Conservation (phyloP, 2,113 vertebrate species). For the Melanerpes formicivorus region DNA sequence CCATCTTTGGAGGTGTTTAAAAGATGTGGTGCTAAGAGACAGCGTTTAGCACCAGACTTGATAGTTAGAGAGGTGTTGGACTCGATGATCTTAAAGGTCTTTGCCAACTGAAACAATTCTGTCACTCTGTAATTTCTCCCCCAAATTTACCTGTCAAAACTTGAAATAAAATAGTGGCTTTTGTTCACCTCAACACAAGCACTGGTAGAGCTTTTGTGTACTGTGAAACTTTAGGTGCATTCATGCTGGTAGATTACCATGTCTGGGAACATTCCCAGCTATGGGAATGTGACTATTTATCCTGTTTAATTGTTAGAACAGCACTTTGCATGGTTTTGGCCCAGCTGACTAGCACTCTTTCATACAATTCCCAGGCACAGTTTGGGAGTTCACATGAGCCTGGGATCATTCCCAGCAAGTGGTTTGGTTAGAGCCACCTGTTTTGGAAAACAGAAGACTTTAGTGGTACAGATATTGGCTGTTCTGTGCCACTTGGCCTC, state of each 20-base stretch:
- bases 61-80: too few species aligned
- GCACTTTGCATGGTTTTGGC: background rate
- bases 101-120: too few species aligned
- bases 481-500: background rate
- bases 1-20: too few species aligned
- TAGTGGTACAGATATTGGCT: background rate
- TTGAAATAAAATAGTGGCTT: background rate
- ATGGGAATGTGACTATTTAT: background rate
- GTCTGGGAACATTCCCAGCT: background rate
- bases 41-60: too few species aligned
- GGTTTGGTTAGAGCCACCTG: background rate
- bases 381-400: background rate
- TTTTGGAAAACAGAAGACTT: background rate
- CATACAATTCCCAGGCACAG: background rate
- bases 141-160: background rate
- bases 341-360: background rate
- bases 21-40: too few species aligned
- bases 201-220: background rate
- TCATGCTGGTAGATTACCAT: background rate
- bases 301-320: background rate
- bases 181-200: background rate
- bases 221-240: background rate
- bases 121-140: background rate
- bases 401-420: background rate
- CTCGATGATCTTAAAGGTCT: too few species aligned